phyloP scores from a whole-genome alignment of 2,888 invertebrate species.

The Leptinotarsa juncta region DNA sequence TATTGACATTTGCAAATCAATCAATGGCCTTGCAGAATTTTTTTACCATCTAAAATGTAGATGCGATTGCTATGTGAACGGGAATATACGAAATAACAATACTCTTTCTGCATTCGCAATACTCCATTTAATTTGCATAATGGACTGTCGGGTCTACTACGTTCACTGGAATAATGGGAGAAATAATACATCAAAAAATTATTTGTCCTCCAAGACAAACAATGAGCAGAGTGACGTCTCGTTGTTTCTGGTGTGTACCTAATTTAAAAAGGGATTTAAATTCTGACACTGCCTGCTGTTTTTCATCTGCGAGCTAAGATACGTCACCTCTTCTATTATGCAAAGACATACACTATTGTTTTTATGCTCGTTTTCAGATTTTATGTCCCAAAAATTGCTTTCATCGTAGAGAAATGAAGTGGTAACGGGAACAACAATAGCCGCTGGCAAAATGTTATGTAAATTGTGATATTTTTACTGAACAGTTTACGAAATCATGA shows the following conservation, averaged over 20 bases:
- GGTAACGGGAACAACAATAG: too few relatives aligned
- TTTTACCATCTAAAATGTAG: too few relatives aligned
- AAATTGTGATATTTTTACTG: too few relatives aligned
- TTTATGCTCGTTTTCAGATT: neutral
- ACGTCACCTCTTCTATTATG: neutral
- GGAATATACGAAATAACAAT: neutral
- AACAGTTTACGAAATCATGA: too few relatives aligned
- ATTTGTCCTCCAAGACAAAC: constrained; percentile 4
- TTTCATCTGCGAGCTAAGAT: neutral
- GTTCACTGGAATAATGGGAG: neutral
- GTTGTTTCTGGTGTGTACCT: constrained; percentile 13
- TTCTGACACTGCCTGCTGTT: constrained; percentile 11
- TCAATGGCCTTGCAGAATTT: too few relatives aligned
- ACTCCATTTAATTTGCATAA: constrained; percentile 19
- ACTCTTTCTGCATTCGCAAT: neutral
- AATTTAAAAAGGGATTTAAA: constrained; percentile 8
- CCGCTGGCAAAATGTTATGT: too few relatives aligned
- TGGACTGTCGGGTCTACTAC: neutral
- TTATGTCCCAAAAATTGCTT: too few relatives aligned
- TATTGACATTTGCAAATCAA: too few relatives aligned
- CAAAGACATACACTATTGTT: neutral
- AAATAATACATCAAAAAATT: constrained; percentile 19
- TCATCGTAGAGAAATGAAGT: too few relatives aligned
- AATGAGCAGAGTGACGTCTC: constrained; percentile 16
- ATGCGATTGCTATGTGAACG: neutral